Evolutionary conservation across 1,140 invertebrate species (phyloP), one percentile per base, ranked within the genome.

Genomic region (Watersipora subatra): DNA sequence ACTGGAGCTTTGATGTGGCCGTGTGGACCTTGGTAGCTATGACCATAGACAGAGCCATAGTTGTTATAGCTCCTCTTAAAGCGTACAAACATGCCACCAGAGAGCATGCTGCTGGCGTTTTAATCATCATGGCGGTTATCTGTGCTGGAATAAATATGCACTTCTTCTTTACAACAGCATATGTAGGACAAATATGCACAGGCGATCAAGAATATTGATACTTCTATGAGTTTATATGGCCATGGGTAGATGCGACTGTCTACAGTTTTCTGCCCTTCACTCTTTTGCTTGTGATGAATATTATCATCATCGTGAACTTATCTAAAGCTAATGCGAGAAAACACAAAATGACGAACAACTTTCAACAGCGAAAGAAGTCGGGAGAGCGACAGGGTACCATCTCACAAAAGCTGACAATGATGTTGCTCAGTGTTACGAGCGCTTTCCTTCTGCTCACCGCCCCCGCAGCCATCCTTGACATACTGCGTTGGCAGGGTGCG

Each of bases 21-120:
- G 73, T 71, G 22, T 77, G 75, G 75, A 63, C 73, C 1, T 64
- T 76, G 0, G 74, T 76, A 57, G 72, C 70, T 17, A 76, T 77
- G 74, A 77, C 75, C 2, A 66, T 75, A 15, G 75, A 77, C 61
- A 56, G 74, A 26, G 73, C 72, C 61, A 73, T 76, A 46, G 73
- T 72, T 19, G 73, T 77, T 2, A 68, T 70, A 55, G 70, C 67
- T 30, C 75, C 75, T 1, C 59, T 77, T 12, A 73, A 69, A 63
- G 70, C 70, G 20, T 30, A 66, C 12, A 57, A 58, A 19, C n/a
- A n/a, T 57, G 65, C 22, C 22, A 72, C 70, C 0, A 57, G 67
- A 1, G 28, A 57, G 12, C 64, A 68, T 58, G 69, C 73, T 1
- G 66, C 58, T 24, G 58, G 65, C n/a, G 65, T 65, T 1, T 65